Conservation (phyloP, 2,888 invertebrate species). For the Smittia sp. region DNA sequence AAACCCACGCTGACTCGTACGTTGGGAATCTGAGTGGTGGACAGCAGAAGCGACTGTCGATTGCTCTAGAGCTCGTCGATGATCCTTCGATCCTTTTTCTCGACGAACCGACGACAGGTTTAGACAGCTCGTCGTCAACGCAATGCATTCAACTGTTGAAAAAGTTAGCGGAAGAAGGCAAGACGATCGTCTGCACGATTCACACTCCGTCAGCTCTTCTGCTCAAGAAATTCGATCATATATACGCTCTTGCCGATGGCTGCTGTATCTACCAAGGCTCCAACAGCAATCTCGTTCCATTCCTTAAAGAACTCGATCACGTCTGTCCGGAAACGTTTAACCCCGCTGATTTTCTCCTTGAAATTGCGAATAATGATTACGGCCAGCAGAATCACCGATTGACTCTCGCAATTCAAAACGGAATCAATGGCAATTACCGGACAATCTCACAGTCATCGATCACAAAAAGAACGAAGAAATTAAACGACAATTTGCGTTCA, state of each 20-base stretch:
- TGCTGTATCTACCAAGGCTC: constrained; percentile 78
- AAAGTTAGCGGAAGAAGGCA: constrained; percentile 75
- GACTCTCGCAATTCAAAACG: constrained; percentile 62
- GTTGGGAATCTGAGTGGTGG: constrained; percentile 80
- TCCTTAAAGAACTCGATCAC: constrained; percentile 66
- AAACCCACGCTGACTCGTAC: constrained; percentile 63
- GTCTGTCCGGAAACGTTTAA: constrained; percentile 86
- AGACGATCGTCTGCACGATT: constrained; percentile 84
- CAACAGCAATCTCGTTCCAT: constrained; percentile 71
- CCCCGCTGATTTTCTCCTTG: constrained; percentile 79
- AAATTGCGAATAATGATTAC: constrained; percentile 76
- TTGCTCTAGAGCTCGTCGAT: constrained; percentile 85
- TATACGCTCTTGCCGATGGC: constrained; percentile 80
- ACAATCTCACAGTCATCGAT: constrained; percentile 44
- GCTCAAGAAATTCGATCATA: constrained; percentile 83
- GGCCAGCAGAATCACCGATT: constrained; percentile 57
- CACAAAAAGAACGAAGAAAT: not conserved
- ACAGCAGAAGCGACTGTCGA: constrained; percentile 83
- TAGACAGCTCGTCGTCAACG: constrained; percentile 78
- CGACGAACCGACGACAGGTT: constrained; percentile 92
- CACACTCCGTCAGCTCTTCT: constrained; percentile 88
- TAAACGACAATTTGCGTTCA: not conserved
- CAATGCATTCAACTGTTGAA: constrained; percentile 78
- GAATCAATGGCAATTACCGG: constrained; percentile 60
- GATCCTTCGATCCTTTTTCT: constrained; percentile 92